Conservation (phyloP, 1,140 invertebrate species). For the Drosophila chauvacae region DNA sequence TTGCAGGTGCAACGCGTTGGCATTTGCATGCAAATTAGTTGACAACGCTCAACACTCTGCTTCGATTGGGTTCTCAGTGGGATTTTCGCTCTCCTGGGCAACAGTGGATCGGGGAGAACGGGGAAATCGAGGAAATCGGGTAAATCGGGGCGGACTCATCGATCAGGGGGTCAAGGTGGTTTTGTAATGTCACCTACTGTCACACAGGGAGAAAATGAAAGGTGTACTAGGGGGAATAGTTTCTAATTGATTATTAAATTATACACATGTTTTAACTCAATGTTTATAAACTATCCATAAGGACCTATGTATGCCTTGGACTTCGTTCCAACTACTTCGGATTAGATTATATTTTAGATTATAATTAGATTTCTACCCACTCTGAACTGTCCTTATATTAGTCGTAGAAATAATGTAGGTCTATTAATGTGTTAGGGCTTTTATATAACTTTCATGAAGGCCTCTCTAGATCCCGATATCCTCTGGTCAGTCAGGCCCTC, state of each 20-base stretch:
- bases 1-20: slow-evolving; percentile 75
- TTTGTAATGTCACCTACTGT: slow-evolving; percentile 19
- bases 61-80: slow-evolving; percentile 31
- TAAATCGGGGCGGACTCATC: background rate
- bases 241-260: background rate
- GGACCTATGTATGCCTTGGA: background rate
- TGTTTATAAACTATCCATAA: background rate
- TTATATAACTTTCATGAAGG: background rate
- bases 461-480: background rate
- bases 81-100: slow-evolving; percentile 12
- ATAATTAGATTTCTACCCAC: too few relatives aligned
- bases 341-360: too few relatives aligned
- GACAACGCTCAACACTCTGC: slow-evolving; percentile 50
- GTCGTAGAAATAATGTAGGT: too few relatives aligned
- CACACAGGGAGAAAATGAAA: background rate
- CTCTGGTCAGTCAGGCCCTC: background rate
- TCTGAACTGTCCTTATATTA: background rate
- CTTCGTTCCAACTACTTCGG: background rate
- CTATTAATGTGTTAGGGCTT: too few relatives aligned
- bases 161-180: slow-evolving; percentile 25
- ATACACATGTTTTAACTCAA: background rate
- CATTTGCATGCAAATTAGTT: slow-evolving; percentile 82
- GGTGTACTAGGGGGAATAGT: background rate
- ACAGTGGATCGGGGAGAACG: slow-evolving; percentile 3
- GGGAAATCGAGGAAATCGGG: background rate